A percentile compares a stretch with the other conserved stretches of the same genome.
Evolutionary conservation across 2,113 vertebrate species (phyloP).

Genomic region (Verasper variegatus): DNA sequence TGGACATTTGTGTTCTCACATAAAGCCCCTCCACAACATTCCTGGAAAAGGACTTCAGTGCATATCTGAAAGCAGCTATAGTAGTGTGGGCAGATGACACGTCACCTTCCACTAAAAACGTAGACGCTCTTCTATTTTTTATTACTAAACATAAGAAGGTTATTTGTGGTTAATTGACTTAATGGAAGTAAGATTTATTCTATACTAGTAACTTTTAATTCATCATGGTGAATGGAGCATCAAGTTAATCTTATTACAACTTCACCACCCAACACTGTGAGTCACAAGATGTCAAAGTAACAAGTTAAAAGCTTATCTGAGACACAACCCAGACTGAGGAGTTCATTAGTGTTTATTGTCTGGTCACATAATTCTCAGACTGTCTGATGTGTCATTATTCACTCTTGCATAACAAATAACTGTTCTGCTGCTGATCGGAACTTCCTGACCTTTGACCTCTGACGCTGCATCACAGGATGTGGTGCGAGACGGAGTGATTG

Average conservation of each 20-base stretch:
- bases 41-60: too few relatives aligned
- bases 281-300: slow-evolving; percentile 13
- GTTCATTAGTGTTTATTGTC: neutral
- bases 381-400: slow-evolving; percentile 6
- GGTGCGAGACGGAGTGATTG: slow-evolving; percentile 4
- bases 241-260: neutral
- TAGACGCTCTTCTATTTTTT: neutral
- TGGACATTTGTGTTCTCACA: too few relatives aligned
- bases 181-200: neutral
- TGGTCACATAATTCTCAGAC: slow-evolving; percentile 11
- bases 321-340: neutral
- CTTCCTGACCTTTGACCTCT: slow-evolving; percentile 5
- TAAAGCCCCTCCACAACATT: too few relatives aligned
- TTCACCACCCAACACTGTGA: neutral
- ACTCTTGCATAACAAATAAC: neutral
- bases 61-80: neutral
- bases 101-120: neutral
- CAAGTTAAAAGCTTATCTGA: neutral
- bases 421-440: neutral
- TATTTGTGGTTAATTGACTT: neutral
- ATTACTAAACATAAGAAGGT: neutral
- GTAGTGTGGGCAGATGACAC: neutral
- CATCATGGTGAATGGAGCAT: neutral
- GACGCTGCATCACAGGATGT: slow-evolving; percentile 29
- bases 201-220: neutral